Percentiles rank a stretch among this genome's conserved stretches.
phyloP scores from a whole-genome alignment of 2,113 vertebrate genomes.

The Australoheros scitulus region DNA sequence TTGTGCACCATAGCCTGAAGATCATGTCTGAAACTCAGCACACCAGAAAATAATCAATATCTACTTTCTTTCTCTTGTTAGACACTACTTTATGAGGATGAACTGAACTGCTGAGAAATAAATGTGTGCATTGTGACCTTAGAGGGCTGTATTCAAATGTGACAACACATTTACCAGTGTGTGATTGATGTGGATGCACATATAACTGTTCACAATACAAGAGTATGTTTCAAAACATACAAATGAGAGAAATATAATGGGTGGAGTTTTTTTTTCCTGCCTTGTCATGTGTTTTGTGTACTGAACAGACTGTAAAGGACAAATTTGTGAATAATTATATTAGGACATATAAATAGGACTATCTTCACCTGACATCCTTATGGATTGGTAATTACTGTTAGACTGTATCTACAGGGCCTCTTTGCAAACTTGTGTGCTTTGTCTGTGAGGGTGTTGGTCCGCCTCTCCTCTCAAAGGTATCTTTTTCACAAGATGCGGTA shows the following conservation, averaged over 20 bases:
- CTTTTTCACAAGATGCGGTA: not conserved
- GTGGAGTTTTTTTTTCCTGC: not conserved
- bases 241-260: not conserved
- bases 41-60: conserved; percentile 10
- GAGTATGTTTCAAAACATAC: not conserved
- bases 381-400: not conserved
- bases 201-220: not conserved
- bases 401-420: not conserved
- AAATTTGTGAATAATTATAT: not conserved
- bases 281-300: not conserved
- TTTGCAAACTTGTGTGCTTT: not conserved
- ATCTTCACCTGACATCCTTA: not conserved
- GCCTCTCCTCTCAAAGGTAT: not conserved
- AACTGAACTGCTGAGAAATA: not conserved
- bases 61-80: not conserved
- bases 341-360: not conserved
- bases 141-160: not conserved
- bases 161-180: not conserved
- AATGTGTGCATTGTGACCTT: not conserved
- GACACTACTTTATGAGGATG: not conserved
- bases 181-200: not conserved
- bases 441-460: not conserved
- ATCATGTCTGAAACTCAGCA: not conserved
- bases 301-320: not conserved
- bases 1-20: not conserved